phyloP scores from a whole-genome alignment of 1,140 invertebrate species.

The Carposina sasakii region DNA sequence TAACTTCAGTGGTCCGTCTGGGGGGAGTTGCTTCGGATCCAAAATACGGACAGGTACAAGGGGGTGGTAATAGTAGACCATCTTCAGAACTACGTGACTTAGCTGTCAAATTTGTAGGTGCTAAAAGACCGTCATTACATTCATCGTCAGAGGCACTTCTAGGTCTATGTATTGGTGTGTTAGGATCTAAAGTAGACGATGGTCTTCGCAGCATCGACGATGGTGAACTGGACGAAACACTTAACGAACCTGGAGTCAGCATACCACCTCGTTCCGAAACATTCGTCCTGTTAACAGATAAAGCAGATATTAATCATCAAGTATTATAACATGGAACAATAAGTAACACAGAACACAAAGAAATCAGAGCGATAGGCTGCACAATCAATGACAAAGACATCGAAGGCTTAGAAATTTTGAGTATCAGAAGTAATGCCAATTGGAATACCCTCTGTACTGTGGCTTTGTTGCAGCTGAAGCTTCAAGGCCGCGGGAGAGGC shows the following conservation, averaged over 20 bases:
- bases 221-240: constrained; percentile 60
- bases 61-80: constrained; percentile 76
- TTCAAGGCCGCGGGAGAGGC: constrained; percentile 83
- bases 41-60: constrained; percentile 86
- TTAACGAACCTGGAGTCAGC: constrained; percentile 58
- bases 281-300: constrained; percentile 44
- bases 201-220: constrained; percentile 56
- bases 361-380: neutral
- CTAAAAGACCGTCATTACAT: constrained; percentile 54
- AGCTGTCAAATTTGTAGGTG: constrained; percentile 47
- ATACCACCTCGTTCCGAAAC: constrained; percentile 55
- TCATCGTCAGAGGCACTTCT: constrained; percentile 64
- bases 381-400: no score
- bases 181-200: constrained; percentile 47
- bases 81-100: constrained; percentile 63
- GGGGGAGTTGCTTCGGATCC: constrained; percentile 74
- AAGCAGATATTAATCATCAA: neutral
- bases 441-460: constrained; percentile 55
- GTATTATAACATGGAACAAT: neutral
- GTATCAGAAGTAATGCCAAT: constrained; percentile 49
- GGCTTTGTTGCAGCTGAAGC: constrained; percentile 67
- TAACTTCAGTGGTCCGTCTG: constrained; percentile 54
- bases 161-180: constrained; percentile 45
- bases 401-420: constrained; percentile 22
- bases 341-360: neutral